Evolutionary conservation across 1,140 invertebrate genomes (phyloP), one percentile per base, ranked within the genome.

Genomic region (Papilio aristodemus): DNA sequence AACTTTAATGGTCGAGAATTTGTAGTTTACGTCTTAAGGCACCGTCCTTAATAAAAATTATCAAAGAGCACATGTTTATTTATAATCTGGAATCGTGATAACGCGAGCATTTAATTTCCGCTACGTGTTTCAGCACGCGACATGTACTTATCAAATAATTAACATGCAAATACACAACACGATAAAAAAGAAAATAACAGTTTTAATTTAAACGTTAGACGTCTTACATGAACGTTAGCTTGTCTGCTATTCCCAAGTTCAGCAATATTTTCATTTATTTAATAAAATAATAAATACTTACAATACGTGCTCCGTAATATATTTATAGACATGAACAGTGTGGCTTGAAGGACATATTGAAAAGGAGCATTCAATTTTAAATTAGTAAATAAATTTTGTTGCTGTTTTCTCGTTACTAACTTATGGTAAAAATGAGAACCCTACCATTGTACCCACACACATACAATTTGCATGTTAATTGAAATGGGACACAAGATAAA

Each of bases 31-130:
- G 19, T 46, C 27, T 32, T 32, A 32, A 3, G 6, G 27, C 2
- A 32, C 27, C 2, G 6, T 54, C 9, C n/a, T n/a, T n/a, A n/a
- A n/a, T n/a, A 13, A 54, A 54, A 54, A 54, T 25, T 22, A 54
- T 25, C 9, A 25, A 54, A 9, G 19, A 54, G 17, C 46, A 54
- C 22, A 54, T 54, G 46, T 54, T 54, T 50, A 50, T 50, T 50
- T 54, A 54, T 54, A 54, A 54, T 54, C 46, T 54, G 46, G 9
- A 5, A 54, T 54, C 19, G 9, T 50, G 43, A 50, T 54, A 54
- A 54, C 11, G 19, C 46, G 46, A 54, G 46, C 19, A 14, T 54
- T 25, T 54, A 54, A 54, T 54, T 54, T 54, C 46, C 46, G 46
- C 46, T 54, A 54, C 46, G 46, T 54, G 46, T 25, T 54, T 25